phyloP scores from a whole-genome alignment of 2,113 vertebrate genomes.

The Sinosuthora webbiana region DNA sequence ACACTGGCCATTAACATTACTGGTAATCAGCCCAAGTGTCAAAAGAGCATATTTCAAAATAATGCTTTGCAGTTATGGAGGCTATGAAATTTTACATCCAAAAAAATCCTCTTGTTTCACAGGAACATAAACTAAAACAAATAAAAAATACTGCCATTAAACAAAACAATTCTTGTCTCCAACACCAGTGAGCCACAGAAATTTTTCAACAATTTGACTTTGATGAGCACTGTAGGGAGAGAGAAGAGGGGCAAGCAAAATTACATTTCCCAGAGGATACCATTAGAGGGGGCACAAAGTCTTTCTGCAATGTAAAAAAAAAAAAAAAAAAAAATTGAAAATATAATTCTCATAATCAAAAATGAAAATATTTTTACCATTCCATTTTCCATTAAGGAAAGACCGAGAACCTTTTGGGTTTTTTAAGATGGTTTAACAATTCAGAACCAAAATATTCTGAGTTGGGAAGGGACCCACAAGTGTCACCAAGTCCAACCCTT shows the following conservation, averaged over 20 bases:
- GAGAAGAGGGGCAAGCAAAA: background rate
- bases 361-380: background rate
- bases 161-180: background rate
- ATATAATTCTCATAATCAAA: background rate
- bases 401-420: background rate
- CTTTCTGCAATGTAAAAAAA: background rate
- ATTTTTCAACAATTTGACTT: background rate
- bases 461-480: background rate
- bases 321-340: background rate
- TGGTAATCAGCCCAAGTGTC: background rate
- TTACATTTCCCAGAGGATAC: conserved; percentile 50
- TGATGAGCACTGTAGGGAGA: background rate
- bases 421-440: background rate
- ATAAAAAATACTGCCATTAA: background rate
- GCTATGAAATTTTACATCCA: background rate
- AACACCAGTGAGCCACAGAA: background rate
- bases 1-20: background rate
- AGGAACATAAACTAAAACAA: background rate
- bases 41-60: background rate
- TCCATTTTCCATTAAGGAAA: background rate
- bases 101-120: background rate
- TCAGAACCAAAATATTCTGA: background rate
- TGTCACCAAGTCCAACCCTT: background rate
- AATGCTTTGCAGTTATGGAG: background rate
- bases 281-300: conserved; percentile 60